Base-by-base conservation (phyloP, 2,888 invertebrate genomes). In the Diarsia dahlii region DNA sequence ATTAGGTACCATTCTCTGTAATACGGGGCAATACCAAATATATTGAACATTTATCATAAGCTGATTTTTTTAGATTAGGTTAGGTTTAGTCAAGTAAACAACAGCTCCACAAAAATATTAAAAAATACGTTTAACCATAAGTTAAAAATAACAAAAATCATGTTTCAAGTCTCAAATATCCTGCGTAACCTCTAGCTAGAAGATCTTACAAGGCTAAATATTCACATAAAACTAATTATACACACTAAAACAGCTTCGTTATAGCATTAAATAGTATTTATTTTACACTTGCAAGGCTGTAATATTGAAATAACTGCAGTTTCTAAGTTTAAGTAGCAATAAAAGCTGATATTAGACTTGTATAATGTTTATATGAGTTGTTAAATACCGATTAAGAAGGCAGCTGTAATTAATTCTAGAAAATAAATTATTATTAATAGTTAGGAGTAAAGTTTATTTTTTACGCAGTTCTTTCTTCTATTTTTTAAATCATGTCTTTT, bases 221-320 rank as follows among this genome's bases (percentile, higher is more conserved):
- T 54, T 63, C 46, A 52, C 54, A 86, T 84, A 69, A 85, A 84
- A 77, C 70, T 79, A 85, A 86, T 84, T 84, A 81, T 64, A 70
- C 6, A 68, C 63, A 66, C 70, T 75, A 70, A 84, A 78, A 81
- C 72, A 18, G 68, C 68, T 48, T 46, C 6, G 46, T 71, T 70
- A 84, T 68, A 69, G 48, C 69, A 67, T 70, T 71, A 46, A 46
- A 80, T 73, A 74, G 69, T 74, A 85, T 81, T 84, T 82, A 84
- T 86, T 86, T 80, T 78, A 82, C 87, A 84, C 77, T 84, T 82
- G 71, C 75, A 66, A 76, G 76, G 68, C 60, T 74, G 10, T 74
- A 56, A 84, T 72, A 80, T 64, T 84, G 52, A 82, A 82, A 82
- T 82, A 78, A 73, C 68, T 64, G 66, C 66, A 77, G 74, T 80